A percentile compares a stretch with the other conserved stretches of the same genome.
Evolutionary conservation across 1,140 invertebrate genomes (phyloP).

Genomic region (Drosophila kepulauana): DNA sequence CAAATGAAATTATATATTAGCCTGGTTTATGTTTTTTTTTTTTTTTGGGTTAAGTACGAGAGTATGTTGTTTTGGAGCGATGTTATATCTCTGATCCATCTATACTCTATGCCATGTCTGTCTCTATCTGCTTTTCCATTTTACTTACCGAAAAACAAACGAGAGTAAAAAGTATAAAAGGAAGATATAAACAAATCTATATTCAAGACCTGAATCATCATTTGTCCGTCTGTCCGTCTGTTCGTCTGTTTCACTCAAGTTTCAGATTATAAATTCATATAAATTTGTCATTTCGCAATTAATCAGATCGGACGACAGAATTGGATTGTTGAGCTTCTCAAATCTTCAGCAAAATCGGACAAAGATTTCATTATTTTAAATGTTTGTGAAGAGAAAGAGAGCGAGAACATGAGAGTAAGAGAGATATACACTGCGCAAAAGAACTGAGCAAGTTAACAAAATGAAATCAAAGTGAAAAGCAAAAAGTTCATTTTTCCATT

Average conservation of each 20-base stretch:
- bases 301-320: background rate
- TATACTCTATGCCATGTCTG: background rate
- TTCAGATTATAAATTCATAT: too few relatives aligned
- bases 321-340: too few relatives aligned
- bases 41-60: slow-evolving; percentile 15
- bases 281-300: too few relatives aligned
- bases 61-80: slow-evolving; percentile 2
- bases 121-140: slow-evolving; percentile 15
- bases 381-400: background rate
- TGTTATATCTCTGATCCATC: slow-evolving; percentile 14
- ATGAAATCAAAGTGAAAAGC: slow-evolving; percentile 23
- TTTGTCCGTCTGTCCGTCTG: background rate
- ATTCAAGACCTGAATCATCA: too few relatives aligned
- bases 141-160: slow-evolving; percentile 78
- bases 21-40: slow-evolving; percentile 26
- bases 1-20: slow-evolving; percentile 50
- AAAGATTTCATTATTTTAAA: background rate
- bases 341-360: too few relatives aligned
- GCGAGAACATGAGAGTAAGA: background rate
- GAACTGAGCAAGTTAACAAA: slow-evolving; percentile 15
- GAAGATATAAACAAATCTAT: slow-evolving; percentile 53
- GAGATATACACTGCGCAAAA: slow-evolving; percentile 19
- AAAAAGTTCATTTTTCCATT: background rate
- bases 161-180: slow-evolving; percentile 44
- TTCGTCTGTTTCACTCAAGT: background rate